Evolutionary conservation across 2,113 vertebrate genomes (phyloP).

Genomic region (Pelecanoides urinatrix): DNA sequence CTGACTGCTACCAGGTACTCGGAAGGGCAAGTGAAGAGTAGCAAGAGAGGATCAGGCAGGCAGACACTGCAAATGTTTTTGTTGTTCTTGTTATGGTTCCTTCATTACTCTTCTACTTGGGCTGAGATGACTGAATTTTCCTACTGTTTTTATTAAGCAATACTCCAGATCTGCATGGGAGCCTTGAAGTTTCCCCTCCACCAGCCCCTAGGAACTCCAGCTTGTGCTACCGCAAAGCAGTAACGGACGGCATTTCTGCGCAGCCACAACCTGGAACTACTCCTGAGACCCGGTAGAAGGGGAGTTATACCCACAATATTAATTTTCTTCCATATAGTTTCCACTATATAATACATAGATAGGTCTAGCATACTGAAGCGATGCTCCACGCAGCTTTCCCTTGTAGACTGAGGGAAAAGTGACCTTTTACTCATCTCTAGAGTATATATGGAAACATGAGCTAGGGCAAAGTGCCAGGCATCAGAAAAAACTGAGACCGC

Average conservation of each 20-base stretch:
- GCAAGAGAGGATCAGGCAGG: background rate
- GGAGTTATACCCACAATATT: background rate
- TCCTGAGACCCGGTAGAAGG: background rate
- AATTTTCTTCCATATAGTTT: background rate
- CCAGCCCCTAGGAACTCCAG: background rate
- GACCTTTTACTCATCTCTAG: conserved; percentile 20
- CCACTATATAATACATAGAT: background rate
- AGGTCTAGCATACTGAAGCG: background rate
- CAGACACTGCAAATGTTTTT: background rate
- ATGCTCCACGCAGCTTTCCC: background rate
- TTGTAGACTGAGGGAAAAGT: background rate
- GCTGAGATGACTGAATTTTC: background rate
- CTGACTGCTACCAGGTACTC: background rate
- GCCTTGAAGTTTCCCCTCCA: background rate
- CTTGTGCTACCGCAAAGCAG: background rate
- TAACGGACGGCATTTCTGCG: background rate
- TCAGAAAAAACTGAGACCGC: background rate
- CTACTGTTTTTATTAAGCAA: background rate
- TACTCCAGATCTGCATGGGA: background rate
- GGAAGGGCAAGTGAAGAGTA: background rate
- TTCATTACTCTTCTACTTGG: background rate
- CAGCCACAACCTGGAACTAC: background rate
- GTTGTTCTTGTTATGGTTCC: background rate
- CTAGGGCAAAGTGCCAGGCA: background rate
- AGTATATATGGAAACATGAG: background rate